Evolutionary conservation across 2,113 vertebrate species (phyloP).

Genomic region (Larimichthys polyactis): DNA sequence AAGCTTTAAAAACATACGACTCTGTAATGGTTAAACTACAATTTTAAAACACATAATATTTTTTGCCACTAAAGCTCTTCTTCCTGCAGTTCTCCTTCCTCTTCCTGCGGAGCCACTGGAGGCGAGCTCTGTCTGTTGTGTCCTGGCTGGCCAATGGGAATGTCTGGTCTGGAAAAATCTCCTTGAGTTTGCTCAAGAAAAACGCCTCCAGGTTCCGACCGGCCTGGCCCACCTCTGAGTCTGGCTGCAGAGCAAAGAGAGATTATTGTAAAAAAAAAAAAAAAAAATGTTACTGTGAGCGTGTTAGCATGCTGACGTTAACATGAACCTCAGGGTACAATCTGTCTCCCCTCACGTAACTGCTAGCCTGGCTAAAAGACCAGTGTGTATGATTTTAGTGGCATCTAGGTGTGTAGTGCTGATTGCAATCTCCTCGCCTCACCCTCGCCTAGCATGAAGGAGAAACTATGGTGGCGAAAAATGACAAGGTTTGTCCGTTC

Average conservation of each 20-base stretch:
- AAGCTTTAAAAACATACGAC: background rate
- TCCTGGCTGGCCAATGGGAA: conserved; percentile 87
- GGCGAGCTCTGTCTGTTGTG: conserved; percentile 76
- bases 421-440: too few relatives aligned
- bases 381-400: too few relatives aligned
- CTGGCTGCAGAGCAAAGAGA: conserved; percentile 82
- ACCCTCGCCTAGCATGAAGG: too few relatives aligned
- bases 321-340: background rate
- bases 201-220: conserved; percentile 89
- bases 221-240: conserved; percentile 94
- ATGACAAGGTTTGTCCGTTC: too few relatives aligned
- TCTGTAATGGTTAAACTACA: background rate
- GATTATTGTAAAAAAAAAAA: background rate
- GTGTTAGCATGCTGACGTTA: background rate
- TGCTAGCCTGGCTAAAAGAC: background rate
- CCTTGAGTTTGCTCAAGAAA: conserved; percentile 89
- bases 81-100: conserved; percentile 76
- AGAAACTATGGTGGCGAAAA: too few relatives aligned
- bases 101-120: conserved; percentile 88
- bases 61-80: conserved; percentile 81
- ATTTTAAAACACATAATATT: conserved; percentile 61
- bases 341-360: background rate
- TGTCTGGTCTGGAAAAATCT: conserved; percentile 86
- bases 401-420: too few relatives aligned
- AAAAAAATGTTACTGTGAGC: background rate